phyloP scores from a whole-genome alignment of 2,888 invertebrate genomes.

The Pandemis cinnamomeana region DNA sequence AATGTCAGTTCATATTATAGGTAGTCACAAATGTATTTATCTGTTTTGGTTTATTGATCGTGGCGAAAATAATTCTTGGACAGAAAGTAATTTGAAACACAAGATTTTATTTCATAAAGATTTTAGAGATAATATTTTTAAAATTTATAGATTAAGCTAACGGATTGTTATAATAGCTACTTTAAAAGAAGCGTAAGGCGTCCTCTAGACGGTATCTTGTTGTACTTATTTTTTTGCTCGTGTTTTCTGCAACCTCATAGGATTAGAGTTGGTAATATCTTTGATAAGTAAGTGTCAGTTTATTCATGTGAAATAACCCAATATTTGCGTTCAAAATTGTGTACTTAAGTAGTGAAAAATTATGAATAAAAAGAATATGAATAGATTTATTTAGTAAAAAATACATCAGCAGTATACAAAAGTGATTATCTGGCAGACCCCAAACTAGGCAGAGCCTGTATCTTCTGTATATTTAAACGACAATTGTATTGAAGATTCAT shows the following conservation, averaged over 20 bases:
- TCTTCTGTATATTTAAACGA: background rate
- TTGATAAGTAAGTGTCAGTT: conserved; percentile 7
- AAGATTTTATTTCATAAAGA: conserved; percentile 4
- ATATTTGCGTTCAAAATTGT: background rate
- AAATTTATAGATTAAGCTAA: conserved; percentile 15
- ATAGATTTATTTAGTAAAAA: no score
- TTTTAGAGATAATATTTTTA: conserved; percentile 19
- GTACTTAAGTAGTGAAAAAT: no score
- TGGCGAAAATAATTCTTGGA: background rate
- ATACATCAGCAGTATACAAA: no score
- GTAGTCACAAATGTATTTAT: background rate
- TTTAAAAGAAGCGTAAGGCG: conserved; percentile 4
- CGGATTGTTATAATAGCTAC: conserved; percentile 6
- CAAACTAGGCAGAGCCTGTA: no score
- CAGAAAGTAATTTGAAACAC: background rate
- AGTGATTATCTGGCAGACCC: no score
- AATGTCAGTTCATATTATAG: conserved; percentile 10
- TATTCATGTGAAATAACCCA: conserved; percentile 9
- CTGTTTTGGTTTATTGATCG: background rate
- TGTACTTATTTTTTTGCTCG: conserved; percentile 13
- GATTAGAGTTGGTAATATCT: conserved; percentile 3
- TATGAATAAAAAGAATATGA: no score
- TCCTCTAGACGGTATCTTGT: conserved; percentile 21
- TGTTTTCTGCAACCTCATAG: conserved; percentile 34
- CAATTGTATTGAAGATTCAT: no score